Percentiles rank a stretch among this genome's conserved stretches.
phyloP scores from a whole-genome alignment of 2,113 vertebrate species.

The Steatornis caripensis region DNA sequence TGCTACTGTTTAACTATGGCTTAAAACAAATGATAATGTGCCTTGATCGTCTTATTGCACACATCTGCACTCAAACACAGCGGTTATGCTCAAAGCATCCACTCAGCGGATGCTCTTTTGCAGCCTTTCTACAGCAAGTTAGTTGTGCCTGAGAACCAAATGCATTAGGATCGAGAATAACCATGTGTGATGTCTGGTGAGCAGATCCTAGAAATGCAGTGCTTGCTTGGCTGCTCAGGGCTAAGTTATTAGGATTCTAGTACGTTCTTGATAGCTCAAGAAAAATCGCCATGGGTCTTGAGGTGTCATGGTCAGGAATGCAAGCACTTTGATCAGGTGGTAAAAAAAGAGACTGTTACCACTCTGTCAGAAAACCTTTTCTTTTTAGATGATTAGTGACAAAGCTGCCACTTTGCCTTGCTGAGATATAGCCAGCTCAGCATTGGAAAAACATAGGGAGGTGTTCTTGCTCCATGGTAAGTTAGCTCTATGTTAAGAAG shows the following conservation, averaged over 20 bases:
- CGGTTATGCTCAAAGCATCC: background rate
- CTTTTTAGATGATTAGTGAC: background rate
- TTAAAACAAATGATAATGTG: background rate
- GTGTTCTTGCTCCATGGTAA: background rate
- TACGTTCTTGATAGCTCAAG: background rate
- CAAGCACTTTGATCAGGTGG: background rate
- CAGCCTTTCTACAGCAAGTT: background rate
- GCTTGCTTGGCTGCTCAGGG: background rate
- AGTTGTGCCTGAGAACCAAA: background rate
- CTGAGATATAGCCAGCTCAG: background rate
- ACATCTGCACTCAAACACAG: fast-evolving
- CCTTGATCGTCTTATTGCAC: background rate
- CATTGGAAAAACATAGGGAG: background rate
- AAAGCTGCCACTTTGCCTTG: background rate
- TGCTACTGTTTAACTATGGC: background rate
- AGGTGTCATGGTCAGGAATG: background rate
- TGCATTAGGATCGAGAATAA: background rate
- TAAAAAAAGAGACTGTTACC: background rate
- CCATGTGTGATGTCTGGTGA: background rate
- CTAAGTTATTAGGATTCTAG: background rate
- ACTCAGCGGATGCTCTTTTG: background rate
- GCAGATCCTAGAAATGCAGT: background rate
- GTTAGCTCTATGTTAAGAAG: background rate
- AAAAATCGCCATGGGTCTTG: background rate
- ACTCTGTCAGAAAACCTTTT: background rate